Base-by-base conservation (phyloP, 2,888 invertebrate species). In the Euproctis similis region DNA sequence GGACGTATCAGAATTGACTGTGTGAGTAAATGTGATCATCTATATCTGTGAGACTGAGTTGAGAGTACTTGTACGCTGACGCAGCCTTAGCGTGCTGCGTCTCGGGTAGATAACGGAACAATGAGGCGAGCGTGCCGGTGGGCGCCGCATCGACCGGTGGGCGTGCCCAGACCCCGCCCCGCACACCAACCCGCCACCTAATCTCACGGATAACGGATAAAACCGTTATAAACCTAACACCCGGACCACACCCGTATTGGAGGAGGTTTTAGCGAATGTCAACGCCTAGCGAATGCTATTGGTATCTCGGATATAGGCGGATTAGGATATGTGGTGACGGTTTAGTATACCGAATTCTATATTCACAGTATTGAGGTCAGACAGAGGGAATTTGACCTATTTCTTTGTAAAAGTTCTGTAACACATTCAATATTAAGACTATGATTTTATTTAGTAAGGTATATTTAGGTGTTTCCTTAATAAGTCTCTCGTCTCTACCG, bases 181-280 rank as follows among this genome's bases (percentile, higher is more conserved):
- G 58, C 62, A 56, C 69, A 68, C 69, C 67, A 66, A 71, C 71
- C 70, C 70, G 54, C 72, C 72, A 65, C 55, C 77, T 84, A 81
- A 84, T 84, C 84, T 77, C 44, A 50, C 66, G 80, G 76, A 80
- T 84, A 82, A 77, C 71, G 82, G 82, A 82, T 82, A 72, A n/a
- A n/a, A n/a, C n/a, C n/a, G n/a, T n/a, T n/a, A n/a, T n/a, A n/a
- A 80, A 68, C 69, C 68, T 78, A 72, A 76, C n/a, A n/a, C 58
- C 65, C 72, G 50, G 52, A 48, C n/a, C 59, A 64, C 64, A 60
- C 66, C 67, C 63, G 72, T 47, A 71, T 76, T 73, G 78, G 78
- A 73, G 74, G 76, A 71, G 70, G 76, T 59, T 68, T 65, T 66
- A 59, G 61, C 61, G 57, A 72, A 68, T 60, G 78, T 75, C 58